Percentiles rank a stretch among this genome's conserved stretches.
phyloP scores from a whole-genome alignment of 1,140 invertebrate genomes.

The Plutomurus gul region DNA sequence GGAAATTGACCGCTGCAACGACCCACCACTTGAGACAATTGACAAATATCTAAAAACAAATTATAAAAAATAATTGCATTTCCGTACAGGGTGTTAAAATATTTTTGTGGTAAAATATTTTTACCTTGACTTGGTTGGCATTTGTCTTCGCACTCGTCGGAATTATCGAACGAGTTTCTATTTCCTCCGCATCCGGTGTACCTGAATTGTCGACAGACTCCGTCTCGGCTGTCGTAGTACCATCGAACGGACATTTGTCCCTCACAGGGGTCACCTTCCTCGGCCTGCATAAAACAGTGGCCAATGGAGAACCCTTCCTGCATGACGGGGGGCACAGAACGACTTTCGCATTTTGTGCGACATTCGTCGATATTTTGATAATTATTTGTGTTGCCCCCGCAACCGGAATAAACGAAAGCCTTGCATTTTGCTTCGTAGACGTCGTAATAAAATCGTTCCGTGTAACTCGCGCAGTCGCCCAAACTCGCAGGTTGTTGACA shows the following conservation, averaged over 20 bases:
- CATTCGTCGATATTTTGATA: slow-evolving; percentile 72
- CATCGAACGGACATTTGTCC: slow-evolving; percentile 62
- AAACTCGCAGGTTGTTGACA: slow-evolving; percentile 74
- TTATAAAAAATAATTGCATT: not conserved
- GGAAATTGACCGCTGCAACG: slow-evolving; percentile 70
- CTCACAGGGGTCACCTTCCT: slow-evolving; percentile 55
- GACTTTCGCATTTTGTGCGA: slow-evolving; percentile 64
- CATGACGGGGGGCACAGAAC: slow-evolving; percentile 49
- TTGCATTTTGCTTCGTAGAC: slow-evolving; percentile 70
- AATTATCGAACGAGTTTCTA: slow-evolving; percentile 77
- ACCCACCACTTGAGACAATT: slow-evolving; percentile 71
- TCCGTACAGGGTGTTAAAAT: not conserved
- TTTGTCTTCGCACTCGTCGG: slow-evolving; percentile 75
- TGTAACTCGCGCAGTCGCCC: slow-evolving; percentile 80
- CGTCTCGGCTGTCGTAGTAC: slow-evolving; percentile 76
- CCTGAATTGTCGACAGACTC: slow-evolving; percentile 78
- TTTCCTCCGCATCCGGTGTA: slow-evolving; percentile 82
- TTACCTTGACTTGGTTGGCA: slow-evolving; percentile 74
- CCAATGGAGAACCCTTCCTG: slow-evolving; percentile 53
- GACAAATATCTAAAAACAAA: slow-evolving; percentile 67
- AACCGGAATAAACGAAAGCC: slow-evolving; percentile 81
- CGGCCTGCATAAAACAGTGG: slow-evolving; percentile 70
- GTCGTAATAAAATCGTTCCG: slow-evolving; percentile 82
- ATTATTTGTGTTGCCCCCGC: slow-evolving; percentile 80
- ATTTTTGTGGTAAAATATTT: not conserved